These are phyloP conservation scores for Campylomormyrus numenius DNA, from an alignment of 2,113 vertebrate species.

Conservation along the genomic window DNA sequence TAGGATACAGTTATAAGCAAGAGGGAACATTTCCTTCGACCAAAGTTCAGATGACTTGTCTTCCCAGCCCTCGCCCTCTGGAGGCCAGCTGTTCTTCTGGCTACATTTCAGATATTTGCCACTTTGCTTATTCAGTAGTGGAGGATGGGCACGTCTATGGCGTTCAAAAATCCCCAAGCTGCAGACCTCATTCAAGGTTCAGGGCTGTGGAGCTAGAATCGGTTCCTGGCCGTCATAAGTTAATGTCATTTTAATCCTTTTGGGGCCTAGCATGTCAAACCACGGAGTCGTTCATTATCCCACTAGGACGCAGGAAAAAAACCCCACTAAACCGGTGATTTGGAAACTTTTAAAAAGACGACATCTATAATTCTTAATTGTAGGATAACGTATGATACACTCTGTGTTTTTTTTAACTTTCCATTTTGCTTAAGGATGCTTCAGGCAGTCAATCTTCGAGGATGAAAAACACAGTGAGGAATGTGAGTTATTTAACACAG, in stretches of 20 bases:
- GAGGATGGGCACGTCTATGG: neutral
- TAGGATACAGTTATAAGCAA: neutral
- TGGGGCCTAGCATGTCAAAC: neutral
- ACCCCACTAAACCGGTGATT: neutral
- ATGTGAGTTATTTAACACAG: neutral
- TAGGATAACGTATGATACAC: neutral
- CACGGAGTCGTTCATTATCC: neutral
- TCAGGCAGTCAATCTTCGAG: neutral
- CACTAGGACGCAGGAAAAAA: neutral
- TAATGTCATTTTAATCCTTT: neutral
- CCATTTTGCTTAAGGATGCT: neutral
- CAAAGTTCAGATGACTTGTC: neutral
- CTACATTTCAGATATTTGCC: neutral
- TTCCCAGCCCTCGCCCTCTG: neutral
- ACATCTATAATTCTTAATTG: neutral
- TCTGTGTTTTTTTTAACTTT: neutral
- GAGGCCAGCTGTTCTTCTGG: neutral
- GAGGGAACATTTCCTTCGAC: neutral
- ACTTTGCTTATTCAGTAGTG: neutral
- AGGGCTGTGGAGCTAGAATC: neutral
- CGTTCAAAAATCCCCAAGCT: neutral
- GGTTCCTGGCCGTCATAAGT: neutral
- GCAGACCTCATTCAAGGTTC: neutral
- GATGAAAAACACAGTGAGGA: neutral
- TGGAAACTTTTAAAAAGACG: neutral